A percentile compares a stretch with the other conserved stretches of the same genome.
phyloP scores from a whole-genome alignment of 2,113 vertebrate species.

The Caloenas nicobarica region DNA sequence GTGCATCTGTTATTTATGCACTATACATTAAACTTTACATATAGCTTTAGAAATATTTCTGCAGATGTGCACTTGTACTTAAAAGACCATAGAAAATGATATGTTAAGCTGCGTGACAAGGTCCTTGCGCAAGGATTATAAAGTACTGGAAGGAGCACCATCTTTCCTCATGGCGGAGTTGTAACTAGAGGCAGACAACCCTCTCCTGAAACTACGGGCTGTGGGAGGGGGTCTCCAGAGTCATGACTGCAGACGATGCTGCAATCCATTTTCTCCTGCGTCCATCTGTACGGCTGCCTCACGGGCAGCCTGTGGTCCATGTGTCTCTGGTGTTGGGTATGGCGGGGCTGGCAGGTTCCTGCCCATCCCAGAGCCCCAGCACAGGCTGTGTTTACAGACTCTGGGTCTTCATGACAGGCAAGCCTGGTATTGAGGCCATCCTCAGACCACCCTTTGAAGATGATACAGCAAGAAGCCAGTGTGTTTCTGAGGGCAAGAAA shows the following conservation, averaged over 20 bases:
- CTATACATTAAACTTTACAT: constrained; percentile 70
- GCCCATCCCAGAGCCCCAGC: background rate
- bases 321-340: background rate
- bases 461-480: background rate
- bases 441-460: constrained; percentile 7
- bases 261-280: background rate
- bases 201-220: background rate
- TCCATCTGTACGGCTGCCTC: rapidly evolving
- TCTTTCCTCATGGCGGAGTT: background rate
- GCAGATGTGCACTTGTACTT: constrained; percentile 69
- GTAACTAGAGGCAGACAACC: background rate
- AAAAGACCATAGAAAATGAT: constrained; percentile 66
- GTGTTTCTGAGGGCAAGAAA: constrained; percentile 29
- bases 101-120: constrained; percentile 47
- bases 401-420: background rate
- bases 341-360: background rate
- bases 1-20: constrained; percentile 72
- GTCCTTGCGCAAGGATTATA: constrained; percentile 36
- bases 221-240: background rate
- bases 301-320: background rate
- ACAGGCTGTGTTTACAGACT: background rate
- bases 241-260: rapidly evolving
- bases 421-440: background rate
- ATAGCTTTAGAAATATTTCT: constrained; percentile 72
- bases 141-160: background rate